Evolutionary conservation across 2,888 invertebrate species (phyloP).

Genomic region (Hybos culiciformis): DNA sequence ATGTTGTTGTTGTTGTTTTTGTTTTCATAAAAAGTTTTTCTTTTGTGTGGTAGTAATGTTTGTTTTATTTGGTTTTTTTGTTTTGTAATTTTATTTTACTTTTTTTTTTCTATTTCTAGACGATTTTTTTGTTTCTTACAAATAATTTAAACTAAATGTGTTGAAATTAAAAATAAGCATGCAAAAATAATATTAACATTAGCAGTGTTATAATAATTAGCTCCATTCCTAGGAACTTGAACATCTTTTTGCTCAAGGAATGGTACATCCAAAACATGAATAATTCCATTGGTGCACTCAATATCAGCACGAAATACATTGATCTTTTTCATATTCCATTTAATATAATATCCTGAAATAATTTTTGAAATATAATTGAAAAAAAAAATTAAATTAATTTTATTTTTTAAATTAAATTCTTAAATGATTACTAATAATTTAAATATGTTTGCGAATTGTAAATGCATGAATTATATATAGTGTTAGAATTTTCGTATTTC

Average conservation of each 20-base stretch:
- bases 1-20: too few relatives aligned
- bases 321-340: conserved; percentile 74
- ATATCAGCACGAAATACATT: conserved; percentile 83
- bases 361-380: conserved; percentile 1
- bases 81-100: neutral
- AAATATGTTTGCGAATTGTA: too few relatives aligned
- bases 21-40: too few relatives aligned
- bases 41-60: too few relatives aligned
- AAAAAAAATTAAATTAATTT: too few relatives aligned
- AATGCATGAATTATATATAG: too few relatives aligned
- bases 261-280: conserved; percentile 84
- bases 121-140: neutral
- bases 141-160: conserved; percentile 30
- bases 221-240: conserved; percentile 39
- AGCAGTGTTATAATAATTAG: conserved; percentile 31
- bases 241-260: conserved; percentile 74
- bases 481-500: too few relatives aligned
- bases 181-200: conserved; percentile 32
- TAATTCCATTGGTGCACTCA: conserved; percentile 89
- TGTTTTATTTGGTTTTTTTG: neutral
- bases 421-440: too few relatives aligned
- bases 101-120: neutral
- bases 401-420: too few relatives aligned
- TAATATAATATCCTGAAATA: conserved; percentile 61
- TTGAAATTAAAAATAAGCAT: conserved; percentile 34